Evolutionary conservation across 64 coral and sea anemone genomes (phyloP).

Genomic region (Pocillopora damicornis): DNA sequence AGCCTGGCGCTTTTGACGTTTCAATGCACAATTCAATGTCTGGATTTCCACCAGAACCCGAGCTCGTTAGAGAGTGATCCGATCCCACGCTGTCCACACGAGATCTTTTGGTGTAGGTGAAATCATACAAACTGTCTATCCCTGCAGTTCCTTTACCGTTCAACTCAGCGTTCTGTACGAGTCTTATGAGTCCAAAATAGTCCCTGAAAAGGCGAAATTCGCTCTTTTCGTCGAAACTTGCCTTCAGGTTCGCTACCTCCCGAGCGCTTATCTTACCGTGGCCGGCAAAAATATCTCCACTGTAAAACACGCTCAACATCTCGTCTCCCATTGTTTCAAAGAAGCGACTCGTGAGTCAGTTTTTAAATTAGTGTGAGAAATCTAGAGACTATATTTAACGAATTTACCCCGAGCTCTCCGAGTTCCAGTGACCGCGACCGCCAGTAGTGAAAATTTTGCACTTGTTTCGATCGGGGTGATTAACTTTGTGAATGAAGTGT

Average conservation of each 20-base stretch:
- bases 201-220: slow-evolving; percentile 98
- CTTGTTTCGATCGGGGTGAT: slow-evolving; percentile 39
- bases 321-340: slow-evolving; percentile 79
- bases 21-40: slow-evolving; percentile 81
- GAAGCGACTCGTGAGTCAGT: slow-evolving; percentile 14
- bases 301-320: slow-evolving; percentile 89
- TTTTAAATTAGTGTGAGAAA: slow-evolving; percentile 8
- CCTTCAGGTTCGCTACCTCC: slow-evolving; percentile 60
- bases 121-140: slow-evolving; percentile 81
- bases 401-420: neutral
- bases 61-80: slow-evolving; percentile 91
- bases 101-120: slow-evolving; percentile 72
- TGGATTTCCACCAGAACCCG: slow-evolving; percentile 58
- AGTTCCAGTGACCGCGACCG: neutral
- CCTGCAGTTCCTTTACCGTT: slow-evolving; percentile 36
- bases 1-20: slow-evolving; percentile 58
- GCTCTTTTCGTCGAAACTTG: slow-evolving; percentile 68
- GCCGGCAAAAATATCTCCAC: slow-evolving; percentile 73
- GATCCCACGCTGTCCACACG: slow-evolving; percentile 93
- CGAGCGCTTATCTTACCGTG: slow-evolving; percentile 60
- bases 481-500: slow-evolving; percentile 37
- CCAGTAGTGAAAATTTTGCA: slow-evolving; percentile 25
- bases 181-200: slow-evolving; percentile 94
- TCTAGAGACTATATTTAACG: slow-evolving; percentile 7
- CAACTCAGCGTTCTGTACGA: slow-evolving; percentile 82